Conservation (phyloP, 1,140 invertebrate species). For the Drosophila neocordata region DNA sequence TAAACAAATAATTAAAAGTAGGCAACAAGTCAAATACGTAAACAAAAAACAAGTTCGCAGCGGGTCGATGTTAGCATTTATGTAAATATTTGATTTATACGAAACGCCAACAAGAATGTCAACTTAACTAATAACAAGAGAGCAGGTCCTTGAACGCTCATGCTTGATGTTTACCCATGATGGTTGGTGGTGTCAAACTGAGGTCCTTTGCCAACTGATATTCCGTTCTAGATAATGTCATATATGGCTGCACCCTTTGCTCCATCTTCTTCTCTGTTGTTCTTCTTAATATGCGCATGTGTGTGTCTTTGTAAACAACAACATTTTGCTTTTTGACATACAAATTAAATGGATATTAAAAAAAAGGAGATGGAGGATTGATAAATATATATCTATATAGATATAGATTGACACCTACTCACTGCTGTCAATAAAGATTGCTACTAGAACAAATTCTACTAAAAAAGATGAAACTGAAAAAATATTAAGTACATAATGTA, state of each 20-base stretch:
- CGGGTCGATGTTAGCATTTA: slow-evolving; percentile 65
- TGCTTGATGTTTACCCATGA: slow-evolving; percentile 43
- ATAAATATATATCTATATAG: no score
- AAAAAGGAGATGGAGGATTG: background rate
- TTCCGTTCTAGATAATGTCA: slow-evolving; percentile 72
- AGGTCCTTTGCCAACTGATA: slow-evolving; percentile 34
- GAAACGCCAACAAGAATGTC: slow-evolving; percentile 43
- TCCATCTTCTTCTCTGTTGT: no score
- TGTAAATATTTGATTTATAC: slow-evolving; percentile 62
- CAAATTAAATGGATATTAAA: slow-evolving; percentile 33
- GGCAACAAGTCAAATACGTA: slow-evolving; percentile 42
- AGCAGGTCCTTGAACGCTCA: slow-evolving; percentile 49
- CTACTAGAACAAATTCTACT: no score
- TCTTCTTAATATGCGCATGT: slow-evolving; percentile 1
- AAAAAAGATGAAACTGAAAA: no score
- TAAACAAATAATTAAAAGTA: slow-evolving; percentile 76
- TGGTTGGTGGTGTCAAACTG: slow-evolving; percentile 34
- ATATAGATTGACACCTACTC: no score
- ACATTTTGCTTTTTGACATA: slow-evolving; percentile 59
- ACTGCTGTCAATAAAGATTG: no score
- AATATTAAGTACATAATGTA: no score
- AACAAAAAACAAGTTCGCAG: slow-evolving; percentile 6
- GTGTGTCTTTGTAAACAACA: slow-evolving; percentile 75
- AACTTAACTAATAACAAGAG: slow-evolving; percentile 59
- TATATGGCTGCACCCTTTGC: slow-evolving; percentile 45